phyloP scores from a whole-genome alignment of 2,888 invertebrate species.

The Strigamia crassipes region DNA sequence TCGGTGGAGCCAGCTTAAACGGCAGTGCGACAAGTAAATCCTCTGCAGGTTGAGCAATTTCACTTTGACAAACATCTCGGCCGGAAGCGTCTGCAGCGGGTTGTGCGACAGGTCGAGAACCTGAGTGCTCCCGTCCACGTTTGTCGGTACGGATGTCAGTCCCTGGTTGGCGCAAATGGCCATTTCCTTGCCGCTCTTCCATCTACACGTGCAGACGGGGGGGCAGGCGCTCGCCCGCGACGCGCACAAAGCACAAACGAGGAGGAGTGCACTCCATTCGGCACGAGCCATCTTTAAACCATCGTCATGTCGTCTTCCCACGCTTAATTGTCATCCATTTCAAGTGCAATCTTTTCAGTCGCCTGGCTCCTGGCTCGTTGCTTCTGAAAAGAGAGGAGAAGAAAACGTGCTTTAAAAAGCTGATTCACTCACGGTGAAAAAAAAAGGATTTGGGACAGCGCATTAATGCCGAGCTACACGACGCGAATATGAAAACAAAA shows the following conservation, averaged over 20 bases:
- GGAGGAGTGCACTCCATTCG: not conserved
- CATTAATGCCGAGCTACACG: conserved; percentile 7
- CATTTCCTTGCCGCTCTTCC: conserved; percentile 90
- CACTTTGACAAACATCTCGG: conserved; percentile 74
- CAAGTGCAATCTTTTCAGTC: not conserved
- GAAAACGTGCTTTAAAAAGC: not conserved
- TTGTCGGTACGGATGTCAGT: conserved; percentile 75
- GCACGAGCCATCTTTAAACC: conserved; percentile 7
- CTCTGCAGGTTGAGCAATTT: conserved; percentile 84
- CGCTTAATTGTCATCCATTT: conserved; percentile 24
- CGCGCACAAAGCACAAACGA: conserved; percentile 12
- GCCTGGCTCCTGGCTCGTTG: not conserved
- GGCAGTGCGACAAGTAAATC: conserved; percentile 79
- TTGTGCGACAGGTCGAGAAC: conserved; percentile 85
- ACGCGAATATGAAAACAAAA: conserved; percentile 7
- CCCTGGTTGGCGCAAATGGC: conserved; percentile 83
- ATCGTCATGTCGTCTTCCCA: not conserved
- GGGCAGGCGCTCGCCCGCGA: conserved; percentile 66
- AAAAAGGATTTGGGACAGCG: not conserved
- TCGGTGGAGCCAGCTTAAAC: conserved; percentile 76
- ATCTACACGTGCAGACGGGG: conserved; percentile 80
- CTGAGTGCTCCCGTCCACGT: conserved; percentile 82
- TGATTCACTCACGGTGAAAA: not conserved
- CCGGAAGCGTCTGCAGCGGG: conserved; percentile 75
- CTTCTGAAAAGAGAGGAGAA: not conserved